Evolutionary conservation across 1,140 invertebrate genomes (phyloP), one percentile per base, ranked within the genome.

Genomic region (Schlechtendalia chinensis): DNA sequence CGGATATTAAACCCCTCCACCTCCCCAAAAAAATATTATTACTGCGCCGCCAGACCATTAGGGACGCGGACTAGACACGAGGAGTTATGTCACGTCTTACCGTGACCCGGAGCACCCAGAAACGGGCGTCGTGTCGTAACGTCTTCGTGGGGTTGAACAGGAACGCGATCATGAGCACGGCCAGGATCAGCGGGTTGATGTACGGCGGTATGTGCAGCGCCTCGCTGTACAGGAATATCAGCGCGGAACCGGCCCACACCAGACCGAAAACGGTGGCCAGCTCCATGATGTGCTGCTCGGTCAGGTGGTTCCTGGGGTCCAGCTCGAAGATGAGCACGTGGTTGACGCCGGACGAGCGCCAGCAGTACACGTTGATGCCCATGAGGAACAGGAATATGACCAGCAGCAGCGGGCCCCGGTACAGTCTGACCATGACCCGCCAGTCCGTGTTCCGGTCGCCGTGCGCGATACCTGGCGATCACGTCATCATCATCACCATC

Each of bases 261-360:
- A 99, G 96, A 22, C 96, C 96, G 82, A 99, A 93, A 82, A 98
- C 94, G 0, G 96, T 91, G 0, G 97, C 95, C 82, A 99, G 86
- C 87, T 99, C 97, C 90, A 99, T 96, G 3, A 99, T 87, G 87
- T 99, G 94, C 84, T 98, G 97, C 84, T 98, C 96, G 0, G 96
- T 93, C 0, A 95, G 87, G 88, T 99, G 97, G 87, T 98, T 97
- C 77, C 98, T 88, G 0, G 98, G 98, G 87, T 99, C 97, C 67
- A 99, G 88, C 86, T 99, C 98, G 86, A 99, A 99, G 83, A 99
- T 99, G 0, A 99, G 89, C 0, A 99, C 98, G 86, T 99, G 98
- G 89, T 99, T 99, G 6, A 99, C 97, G 16, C 98, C 97, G 0
- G 96, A 97, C 8, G 94, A 95, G 83, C 97, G 88, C 97, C 97